These are phyloP conservation scores for Maconellicoccus hirsutus DNA, from an alignment of 1,140 invertebrate genomes.

Conservation along the genomic window DNA sequence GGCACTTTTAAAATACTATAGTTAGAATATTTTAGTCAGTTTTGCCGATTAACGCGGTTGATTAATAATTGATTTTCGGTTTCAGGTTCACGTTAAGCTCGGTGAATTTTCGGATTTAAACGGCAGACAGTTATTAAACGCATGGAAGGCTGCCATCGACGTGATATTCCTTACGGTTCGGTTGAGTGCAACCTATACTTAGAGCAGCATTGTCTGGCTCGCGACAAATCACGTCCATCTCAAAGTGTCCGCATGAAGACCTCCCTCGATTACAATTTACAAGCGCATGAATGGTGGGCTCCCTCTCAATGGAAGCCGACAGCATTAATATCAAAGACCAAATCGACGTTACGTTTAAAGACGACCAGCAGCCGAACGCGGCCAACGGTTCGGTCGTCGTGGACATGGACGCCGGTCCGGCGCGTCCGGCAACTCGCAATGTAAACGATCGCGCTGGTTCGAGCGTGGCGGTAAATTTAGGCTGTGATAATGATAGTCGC, in stretches of 20 bases:
- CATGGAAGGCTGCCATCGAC: conserved; percentile 11
- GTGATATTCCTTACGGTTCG: neutral
- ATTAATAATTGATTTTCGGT: neutral
- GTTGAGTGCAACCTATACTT: conserved; percentile 13
- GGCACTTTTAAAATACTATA: too few relatives aligned
- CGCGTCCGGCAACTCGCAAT: neutral
- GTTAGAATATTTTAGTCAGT: too few relatives aligned
- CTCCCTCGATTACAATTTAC: neutral
- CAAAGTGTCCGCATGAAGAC: conserved; percentile 15
- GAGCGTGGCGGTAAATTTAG: neutral
- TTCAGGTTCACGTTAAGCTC: neutral
- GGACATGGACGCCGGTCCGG: neutral
- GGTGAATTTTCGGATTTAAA: neutral
- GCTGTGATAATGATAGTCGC: neutral
- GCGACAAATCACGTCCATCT: neutral
- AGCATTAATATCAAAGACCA: neutral
- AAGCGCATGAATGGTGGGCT: conserved; percentile 9
- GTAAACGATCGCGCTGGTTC: neutral
- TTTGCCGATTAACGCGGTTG: too few relatives aligned
- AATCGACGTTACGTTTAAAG: neutral
- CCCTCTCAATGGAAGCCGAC: conserved; percentile 15
- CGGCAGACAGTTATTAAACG: neutral
- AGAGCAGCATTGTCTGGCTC: neutral
- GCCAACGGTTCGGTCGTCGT: conserved; percentile 11
- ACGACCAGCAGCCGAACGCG: neutral